A percentile compares a stretch with the other conserved stretches of the same genome.
These are phyloP conservation scores for Narcine bancroftii DNA, from an alignment of 2,113 vertebrate genomes.

Conservation along the genomic window DNA sequence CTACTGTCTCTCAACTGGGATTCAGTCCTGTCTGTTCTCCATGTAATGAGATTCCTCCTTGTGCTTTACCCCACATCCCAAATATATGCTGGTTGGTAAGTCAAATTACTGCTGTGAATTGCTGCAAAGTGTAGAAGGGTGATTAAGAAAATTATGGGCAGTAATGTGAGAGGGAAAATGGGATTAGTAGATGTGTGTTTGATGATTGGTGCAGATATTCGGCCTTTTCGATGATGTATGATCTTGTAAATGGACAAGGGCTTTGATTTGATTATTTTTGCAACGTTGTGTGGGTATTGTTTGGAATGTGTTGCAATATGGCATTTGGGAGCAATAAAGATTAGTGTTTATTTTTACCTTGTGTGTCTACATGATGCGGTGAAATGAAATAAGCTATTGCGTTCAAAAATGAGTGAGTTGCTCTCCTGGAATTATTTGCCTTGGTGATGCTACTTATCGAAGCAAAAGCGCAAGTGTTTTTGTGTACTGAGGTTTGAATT, in stretches of 20 bases:
- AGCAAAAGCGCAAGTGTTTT: not conserved
- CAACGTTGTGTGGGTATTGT: not conserved
- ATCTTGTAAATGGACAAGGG: not conserved
- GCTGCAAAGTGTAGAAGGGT: too few relatives aligned
- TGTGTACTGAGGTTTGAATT: not conserved
- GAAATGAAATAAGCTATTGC: not conserved
- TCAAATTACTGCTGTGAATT: too few relatives aligned
- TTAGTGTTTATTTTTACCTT: too few relatives aligned
- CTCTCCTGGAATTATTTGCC: not conserved
- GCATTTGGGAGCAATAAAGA: not conserved
- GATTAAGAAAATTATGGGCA: too few relatives aligned
- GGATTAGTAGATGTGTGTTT: too few relatives aligned
- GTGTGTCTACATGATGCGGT: not conserved
- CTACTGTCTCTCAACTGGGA: too few relatives aligned
- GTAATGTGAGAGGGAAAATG: too few relatives aligned
- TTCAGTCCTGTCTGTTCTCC: too few relatives aligned
- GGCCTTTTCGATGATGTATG: not conserved
- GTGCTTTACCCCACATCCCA: too few relatives aligned
- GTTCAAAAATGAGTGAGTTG: not conserved
- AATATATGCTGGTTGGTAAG: too few relatives aligned
- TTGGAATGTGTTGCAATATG: not conserved
- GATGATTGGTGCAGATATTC: not conserved
- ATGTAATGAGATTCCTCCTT: too few relatives aligned
- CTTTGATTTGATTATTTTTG: conserved; percentile 1
- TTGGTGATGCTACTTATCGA: not conserved